Percentiles rank a stretch among this genome's conserved stretches.
phyloP scores from a whole-genome alignment of 2,113 vertebrate species.

The Bostrychus sinensis region DNA sequence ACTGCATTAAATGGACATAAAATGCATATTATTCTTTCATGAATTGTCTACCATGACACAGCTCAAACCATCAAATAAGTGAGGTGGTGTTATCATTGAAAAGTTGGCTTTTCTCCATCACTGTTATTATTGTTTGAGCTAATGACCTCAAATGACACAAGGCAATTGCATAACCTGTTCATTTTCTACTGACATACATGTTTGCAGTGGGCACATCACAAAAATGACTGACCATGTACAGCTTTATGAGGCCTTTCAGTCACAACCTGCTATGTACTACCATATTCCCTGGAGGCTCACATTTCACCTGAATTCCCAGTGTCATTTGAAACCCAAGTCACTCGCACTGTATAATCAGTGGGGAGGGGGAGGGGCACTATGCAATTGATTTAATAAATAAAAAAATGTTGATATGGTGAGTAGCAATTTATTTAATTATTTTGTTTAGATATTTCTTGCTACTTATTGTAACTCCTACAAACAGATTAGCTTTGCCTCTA shows the following conservation, averaged over 20 bases:
- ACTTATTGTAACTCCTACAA: too few species aligned
- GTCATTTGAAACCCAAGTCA: constrained; percentile 49
- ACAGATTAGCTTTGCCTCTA: too few species aligned
- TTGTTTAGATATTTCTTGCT: too few species aligned
- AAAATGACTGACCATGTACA: not conserved
- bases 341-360: not conserved
- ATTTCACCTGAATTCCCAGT: constrained; percentile 39
- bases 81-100: too few species aligned
- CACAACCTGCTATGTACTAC: not conserved
- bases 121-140: not conserved
- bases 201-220: constrained; percentile 1
- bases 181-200: constrained; percentile 11
- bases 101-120: not conserved
- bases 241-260: constrained; percentile 23
- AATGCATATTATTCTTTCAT: too few species aligned
- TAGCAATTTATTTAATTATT: too few species aligned
- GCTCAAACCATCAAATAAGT: not conserved
- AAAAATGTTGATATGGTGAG: not conserved
- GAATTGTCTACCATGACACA: not conserved
- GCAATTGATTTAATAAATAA: not conserved
- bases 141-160: constrained; percentile 1
- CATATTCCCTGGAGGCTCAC: constrained; percentile 8
- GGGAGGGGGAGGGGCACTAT: not conserved
- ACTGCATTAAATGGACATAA: too few species aligned
- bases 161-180: not conserved